Percentiles rank a stretch among this genome's conserved stretches.
phyloP scores from a whole-genome alignment of 2,888 invertebrate genomes.

The Sericinus montela region DNA sequence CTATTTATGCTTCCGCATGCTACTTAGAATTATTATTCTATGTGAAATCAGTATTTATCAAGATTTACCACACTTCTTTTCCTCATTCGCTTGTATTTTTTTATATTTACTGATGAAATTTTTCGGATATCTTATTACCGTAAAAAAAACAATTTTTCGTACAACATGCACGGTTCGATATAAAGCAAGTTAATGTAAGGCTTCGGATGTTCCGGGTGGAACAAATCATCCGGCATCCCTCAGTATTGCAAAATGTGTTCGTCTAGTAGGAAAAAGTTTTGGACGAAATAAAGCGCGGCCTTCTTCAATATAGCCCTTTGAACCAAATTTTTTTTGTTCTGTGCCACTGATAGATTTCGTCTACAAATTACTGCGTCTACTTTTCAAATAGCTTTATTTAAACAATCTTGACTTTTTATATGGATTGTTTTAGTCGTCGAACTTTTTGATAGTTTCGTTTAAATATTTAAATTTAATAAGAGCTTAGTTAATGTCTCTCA shows the following conservation, averaged over 20 bases:
- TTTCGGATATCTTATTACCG: neutral
- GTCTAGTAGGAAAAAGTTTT: conserved; percentile 1
- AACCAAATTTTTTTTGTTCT: neutral
- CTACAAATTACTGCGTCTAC: conserved; percentile 1
- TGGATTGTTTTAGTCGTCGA: no score
- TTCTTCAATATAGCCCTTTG: neutral
- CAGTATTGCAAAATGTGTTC: neutral
- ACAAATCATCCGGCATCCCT: neutral
- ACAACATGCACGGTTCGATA: neutral
- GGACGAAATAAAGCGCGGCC: neutral
- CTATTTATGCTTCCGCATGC: no score
- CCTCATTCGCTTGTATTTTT: no score
- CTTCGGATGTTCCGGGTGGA: neutral
- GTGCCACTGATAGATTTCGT: neutral
- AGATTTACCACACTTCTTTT: no score
- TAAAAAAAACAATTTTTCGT: neutral
- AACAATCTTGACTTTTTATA: no score
- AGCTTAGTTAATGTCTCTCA: no score
- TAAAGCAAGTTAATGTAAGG: no score
- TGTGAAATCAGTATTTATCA: no score
- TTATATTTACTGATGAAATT: no score
- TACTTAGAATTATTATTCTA: no score
- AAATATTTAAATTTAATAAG: no score
- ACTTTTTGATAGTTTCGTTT: no score
- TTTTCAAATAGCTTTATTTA: neutral